Base-by-base conservation (phyloP, 2,888 invertebrate species). In the Scaeva pyrastri region DNA sequence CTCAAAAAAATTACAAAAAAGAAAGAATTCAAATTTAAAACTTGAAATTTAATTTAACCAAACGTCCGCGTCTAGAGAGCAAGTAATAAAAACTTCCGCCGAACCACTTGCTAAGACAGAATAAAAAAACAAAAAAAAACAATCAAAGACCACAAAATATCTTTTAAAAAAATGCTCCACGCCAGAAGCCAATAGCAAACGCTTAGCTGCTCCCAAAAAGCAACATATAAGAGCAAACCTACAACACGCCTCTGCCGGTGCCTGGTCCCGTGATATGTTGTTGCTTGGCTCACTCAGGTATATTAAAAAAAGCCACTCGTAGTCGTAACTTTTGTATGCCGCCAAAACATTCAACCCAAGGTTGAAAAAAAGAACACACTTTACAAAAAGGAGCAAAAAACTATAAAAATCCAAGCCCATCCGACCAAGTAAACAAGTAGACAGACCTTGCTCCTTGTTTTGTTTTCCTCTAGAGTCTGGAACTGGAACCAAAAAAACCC, bases 31-130 rank as follows among this genome's bases (percentile, higher is more conserved):
- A 50, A 76, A 60, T 52, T 45, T 45, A 74, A 78, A n/a, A n/a
- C n/a, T n/a, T n/a, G n/a, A n/a, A 78, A 70, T 78, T n/a, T 78
- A 73, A 83, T 83, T 78, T 74, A 78, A 72, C 23, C 70, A 56
- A 78, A 71, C 50, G 70, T 50, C 78, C 36, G n/a, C n/a, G n/a
- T n/a, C n/a, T n/a, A 39, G 41, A 48, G 55, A 60, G 70, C 77
- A 83, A 43, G 55, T 62, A 39, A 74, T 68, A 74, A 79, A 80
- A 80, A 39, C 36, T 12, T n/a, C n/a, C n/a, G n/a, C n/a, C n/a
- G n/a, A 66, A 45, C 8, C 41, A 26, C 41, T n/a, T n/a, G 0
- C 14, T 56, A 39, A 14, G 26, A 12, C 50, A n/a, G n/a, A n/a
- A n/a, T n/a, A n/a, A n/a, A n/a, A n/a, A n/a, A n/a, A n/a, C n/a